A percentile compares a stretch with the other conserved stretches of the same genome.
Evolutionary conservation across 2,888 invertebrate genomes (phyloP).

Genomic region (Petrophora chlorosata): DNA sequence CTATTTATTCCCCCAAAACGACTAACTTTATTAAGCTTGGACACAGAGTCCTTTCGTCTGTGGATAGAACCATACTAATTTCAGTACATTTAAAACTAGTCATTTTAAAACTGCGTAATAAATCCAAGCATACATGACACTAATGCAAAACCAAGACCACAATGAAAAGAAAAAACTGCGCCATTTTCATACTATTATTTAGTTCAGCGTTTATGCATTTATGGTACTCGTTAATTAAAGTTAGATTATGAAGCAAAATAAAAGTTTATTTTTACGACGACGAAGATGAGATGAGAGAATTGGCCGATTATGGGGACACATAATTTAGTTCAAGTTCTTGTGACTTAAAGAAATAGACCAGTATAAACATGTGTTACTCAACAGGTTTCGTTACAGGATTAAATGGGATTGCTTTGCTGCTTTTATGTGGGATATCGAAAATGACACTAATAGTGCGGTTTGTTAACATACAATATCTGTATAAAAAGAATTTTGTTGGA

Average conservation of each 20-base stretch:
- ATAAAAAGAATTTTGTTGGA: too few species aligned
- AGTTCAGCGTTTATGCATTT: neutral
- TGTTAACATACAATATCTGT: too few species aligned
- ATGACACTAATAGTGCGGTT: too few species aligned
- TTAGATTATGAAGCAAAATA: too few species aligned
- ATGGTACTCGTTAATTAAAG: neutral
- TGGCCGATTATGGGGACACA: neutral
- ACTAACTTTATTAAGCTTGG: too few species aligned
- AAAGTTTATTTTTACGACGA: conserved; percentile 1
- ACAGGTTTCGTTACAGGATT: neutral
- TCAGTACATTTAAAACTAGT: neutral
- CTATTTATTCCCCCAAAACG: too few species aligned
- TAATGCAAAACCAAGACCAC: conserved; percentile 36
- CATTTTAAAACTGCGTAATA: too few species aligned
- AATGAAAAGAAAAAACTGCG: conserved; percentile 31
- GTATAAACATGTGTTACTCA: too few species aligned
- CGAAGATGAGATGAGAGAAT: neutral
- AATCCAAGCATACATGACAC: conserved; percentile 44
- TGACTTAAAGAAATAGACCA: neutral
- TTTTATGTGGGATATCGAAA: too few species aligned
- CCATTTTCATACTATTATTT: conserved; percentile 19
- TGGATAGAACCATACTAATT: conserved; percentile 37
- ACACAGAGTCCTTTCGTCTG: too few species aligned
- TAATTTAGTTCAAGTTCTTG: neutral
- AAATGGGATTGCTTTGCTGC: neutral